These are phyloP conservation scores for Euura lappo DNA, from an alignment of 1,140 invertebrate genomes.

Conservation along the genomic window DNA sequence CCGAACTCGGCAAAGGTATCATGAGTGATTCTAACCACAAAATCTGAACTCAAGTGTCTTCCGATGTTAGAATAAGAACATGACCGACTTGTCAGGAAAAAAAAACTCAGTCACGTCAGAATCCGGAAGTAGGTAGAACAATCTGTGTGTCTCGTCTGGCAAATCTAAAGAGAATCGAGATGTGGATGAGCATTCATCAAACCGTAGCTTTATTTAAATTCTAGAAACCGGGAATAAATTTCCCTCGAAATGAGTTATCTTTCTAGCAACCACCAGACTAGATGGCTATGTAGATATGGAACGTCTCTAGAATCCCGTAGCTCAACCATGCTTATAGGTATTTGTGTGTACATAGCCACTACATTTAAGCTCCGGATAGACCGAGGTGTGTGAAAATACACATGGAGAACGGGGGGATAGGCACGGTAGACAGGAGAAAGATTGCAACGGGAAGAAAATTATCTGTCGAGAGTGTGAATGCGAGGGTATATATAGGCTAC, in stretches of 20 bases:
- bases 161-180: too few species aligned
- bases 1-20: neutral
- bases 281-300: neutral
- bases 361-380: neutral
- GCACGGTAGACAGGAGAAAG: too few species aligned
- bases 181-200: neutral
- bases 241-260: conserved; percentile 3
- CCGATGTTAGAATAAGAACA: too few species aligned
- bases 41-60: too few species aligned
- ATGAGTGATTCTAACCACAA: too few species aligned
- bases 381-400: neutral
- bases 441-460: neutral
- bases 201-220: conserved; percentile 2
- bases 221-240: neutral
- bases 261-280: neutral
- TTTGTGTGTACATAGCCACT: too few species aligned
- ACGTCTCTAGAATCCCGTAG: conserved; percentile 1
- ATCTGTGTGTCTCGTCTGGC: too few species aligned
- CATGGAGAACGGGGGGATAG: too few species aligned
- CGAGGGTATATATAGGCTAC: neutral
- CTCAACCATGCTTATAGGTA: neutral
- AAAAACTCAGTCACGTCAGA: too few species aligned
- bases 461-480: neutral
- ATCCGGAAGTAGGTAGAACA: too few species aligned
- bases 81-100: too few species aligned